Conservation (phyloP, 1,140 invertebrate species). For the Cephus cinctus region DNA sequence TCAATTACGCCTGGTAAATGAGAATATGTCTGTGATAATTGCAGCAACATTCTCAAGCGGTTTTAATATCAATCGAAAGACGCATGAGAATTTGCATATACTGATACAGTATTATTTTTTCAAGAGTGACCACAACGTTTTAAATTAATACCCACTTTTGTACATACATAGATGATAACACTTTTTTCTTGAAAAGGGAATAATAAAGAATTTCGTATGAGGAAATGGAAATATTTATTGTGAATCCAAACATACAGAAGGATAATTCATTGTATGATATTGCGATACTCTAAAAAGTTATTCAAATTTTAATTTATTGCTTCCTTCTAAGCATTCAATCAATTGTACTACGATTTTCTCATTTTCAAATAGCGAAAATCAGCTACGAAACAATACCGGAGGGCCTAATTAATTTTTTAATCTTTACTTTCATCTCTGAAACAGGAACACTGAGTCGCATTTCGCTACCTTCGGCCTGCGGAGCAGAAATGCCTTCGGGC, state of each 20-base stretch:
- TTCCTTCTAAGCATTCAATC: neutral
- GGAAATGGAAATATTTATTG: neutral
- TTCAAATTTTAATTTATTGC: neutral
- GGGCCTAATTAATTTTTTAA: constrained; percentile 10
- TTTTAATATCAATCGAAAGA: too few species aligned
- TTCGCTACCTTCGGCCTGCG: constrained; percentile 22
- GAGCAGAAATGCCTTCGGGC: neutral
- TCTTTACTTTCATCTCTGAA: constrained; percentile 30
- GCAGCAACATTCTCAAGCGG: too few species aligned
- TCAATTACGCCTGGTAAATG: constrained; percentile 31
- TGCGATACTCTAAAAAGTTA: neutral
- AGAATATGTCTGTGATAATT: too few species aligned
- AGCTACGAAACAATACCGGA: neutral
- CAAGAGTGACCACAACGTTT: too few species aligned
- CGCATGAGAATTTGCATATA: too few species aligned
- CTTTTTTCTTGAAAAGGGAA: too few species aligned
- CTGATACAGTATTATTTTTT: too few species aligned
- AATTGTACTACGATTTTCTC: neutral
- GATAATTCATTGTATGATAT: neutral
- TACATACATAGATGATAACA: too few species aligned
- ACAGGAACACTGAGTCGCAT: constrained; percentile 21
- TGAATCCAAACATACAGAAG: neutral
- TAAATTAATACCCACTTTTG: too few species aligned
- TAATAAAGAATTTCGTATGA: too few species aligned
- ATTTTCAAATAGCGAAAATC: neutral